A percentile compares a stretch with the other conserved stretches of the same genome.
phyloP scores from a whole-genome alignment of 2,888 invertebrate species.

The Cryptocephalus primarius region DNA sequence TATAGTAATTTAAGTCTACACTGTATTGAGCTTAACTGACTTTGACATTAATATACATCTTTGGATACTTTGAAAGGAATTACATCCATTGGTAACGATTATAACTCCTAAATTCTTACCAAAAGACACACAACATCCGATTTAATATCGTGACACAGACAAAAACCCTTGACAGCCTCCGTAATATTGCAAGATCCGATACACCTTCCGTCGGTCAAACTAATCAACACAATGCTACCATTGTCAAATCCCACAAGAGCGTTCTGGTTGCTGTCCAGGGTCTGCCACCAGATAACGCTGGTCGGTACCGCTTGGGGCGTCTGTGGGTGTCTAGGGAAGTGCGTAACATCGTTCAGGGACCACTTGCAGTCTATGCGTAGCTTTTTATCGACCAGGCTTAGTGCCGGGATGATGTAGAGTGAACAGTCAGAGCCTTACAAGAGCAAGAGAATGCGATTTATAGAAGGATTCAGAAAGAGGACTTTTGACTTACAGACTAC shows the following conservation, averaged over 20 bases:
- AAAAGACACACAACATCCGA: slow-evolving; percentile 48
- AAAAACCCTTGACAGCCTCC: slow-evolving; percentile 50
- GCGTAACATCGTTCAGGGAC: slow-evolving; percentile 46
- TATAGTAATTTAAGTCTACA: too few species aligned
- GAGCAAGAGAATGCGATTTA: neutral
- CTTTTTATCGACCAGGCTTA: slow-evolving; percentile 44
- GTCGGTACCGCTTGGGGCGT: slow-evolving; percentile 41
- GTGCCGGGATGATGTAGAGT: slow-evolving; percentile 49
- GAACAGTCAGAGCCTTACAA: slow-evolving; percentile 45
- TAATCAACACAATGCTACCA: slow-evolving; percentile 49
- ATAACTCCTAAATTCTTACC: slow-evolving; percentile 41
- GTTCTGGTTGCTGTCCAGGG: slow-evolving; percentile 57
- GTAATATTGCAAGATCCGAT: slow-evolving; percentile 55
- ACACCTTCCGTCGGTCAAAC: slow-evolving; percentile 57
- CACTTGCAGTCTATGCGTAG: slow-evolving; percentile 46
- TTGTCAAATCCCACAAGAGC: slow-evolving; percentile 60
- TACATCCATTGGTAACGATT: neutral
- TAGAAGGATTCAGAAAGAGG: neutral
- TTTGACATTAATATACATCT: too few species aligned
- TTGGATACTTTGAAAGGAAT: too few species aligned
- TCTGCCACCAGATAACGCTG: slow-evolving; percentile 68
- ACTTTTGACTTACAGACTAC: slow-evolving; percentile 42
- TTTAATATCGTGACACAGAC: slow-evolving; percentile 63
- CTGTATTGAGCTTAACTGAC: too few species aligned
- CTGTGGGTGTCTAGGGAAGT: slow-evolving; percentile 34